These are phyloP conservation scores for Urocyon cinereoargenteus DNA, from an alignment of 2,797 vertebrate genomes.

Conservation along the genomic window DNA sequence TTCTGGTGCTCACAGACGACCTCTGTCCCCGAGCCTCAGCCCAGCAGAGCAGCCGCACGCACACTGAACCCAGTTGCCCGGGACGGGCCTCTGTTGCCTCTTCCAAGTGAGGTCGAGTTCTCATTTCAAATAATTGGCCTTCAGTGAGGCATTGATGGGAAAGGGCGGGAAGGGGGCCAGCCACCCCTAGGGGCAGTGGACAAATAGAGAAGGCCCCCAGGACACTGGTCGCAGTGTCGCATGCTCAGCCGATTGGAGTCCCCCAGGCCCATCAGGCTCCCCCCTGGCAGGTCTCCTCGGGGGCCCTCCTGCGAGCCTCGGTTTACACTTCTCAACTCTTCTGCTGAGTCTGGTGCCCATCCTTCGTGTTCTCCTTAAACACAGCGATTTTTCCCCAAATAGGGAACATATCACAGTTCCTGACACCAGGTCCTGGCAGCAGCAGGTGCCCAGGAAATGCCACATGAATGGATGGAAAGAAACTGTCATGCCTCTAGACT, in stretches of 20 bases:
- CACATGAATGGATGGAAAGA: neutral
- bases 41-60: neutral
- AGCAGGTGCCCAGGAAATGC: neutral
- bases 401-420: neutral
- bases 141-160: neutral
- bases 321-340: neutral
- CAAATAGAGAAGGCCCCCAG: neutral
- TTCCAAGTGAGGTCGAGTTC: neutral
- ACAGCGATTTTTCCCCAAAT: neutral
- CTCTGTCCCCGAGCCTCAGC: neutral
- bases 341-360: neutral
- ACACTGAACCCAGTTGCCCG: neutral
- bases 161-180: neutral
- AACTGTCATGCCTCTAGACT: neutral
- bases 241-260: neutral
- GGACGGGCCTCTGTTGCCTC: neutral
- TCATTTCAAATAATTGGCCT: neutral
- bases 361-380: neutral
- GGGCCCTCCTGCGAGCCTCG: neutral
- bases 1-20: neutral
- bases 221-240: accelerated
- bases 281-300: neutral
- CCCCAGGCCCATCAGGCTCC: neutral
- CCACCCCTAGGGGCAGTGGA: too few species aligned
- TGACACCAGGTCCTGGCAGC: neutral